A percentile compares a stretch with the other conserved stretches of the same genome.
These are phyloP conservation scores for Trachelus troglodyta DNA, from an alignment of 2,888 invertebrate species.

Conservation along the genomic window DNA sequence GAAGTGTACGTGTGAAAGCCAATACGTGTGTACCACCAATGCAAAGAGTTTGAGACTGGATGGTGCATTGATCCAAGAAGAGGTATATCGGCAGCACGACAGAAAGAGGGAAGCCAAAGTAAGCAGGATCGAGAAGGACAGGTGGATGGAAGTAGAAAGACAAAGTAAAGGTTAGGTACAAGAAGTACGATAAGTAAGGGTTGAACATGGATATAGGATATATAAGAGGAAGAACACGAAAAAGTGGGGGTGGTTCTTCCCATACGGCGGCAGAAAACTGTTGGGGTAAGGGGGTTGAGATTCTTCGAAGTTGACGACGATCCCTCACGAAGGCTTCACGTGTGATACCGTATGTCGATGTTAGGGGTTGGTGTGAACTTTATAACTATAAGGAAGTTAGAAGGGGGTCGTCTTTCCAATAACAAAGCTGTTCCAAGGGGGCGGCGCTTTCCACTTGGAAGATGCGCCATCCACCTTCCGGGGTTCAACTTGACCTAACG, in stretches of 20 bases:
- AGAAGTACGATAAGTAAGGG: background rate
- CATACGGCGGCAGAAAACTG: background rate
- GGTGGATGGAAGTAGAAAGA: background rate
- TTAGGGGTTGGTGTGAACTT: background rate
- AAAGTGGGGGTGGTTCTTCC: background rate
- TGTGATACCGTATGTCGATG: background rate
- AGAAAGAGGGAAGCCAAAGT: slow-evolving; percentile 10
- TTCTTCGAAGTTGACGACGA: background rate
- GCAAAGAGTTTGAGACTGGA: background rate
- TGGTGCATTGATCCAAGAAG: slow-evolving; percentile 24
- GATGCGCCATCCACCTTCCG: background rate
- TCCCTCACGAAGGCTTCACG: background rate
- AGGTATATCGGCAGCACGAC: slow-evolving; percentile 22
- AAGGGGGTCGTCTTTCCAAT: background rate
- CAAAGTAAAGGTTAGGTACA: background rate
- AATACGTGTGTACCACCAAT: background rate
- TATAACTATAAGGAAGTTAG: background rate
- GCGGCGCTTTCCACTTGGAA: background rate
- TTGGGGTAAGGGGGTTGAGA: background rate
- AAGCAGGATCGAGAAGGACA: background rate
- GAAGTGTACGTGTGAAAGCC: background rate
- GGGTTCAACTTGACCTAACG: background rate
- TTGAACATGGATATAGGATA: background rate
- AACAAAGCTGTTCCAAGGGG: background rate
- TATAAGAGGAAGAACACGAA: background rate